Evolutionary conservation across 2,888 invertebrate genomes (phyloP).

Genomic region (Vanessa cardui): DNA sequence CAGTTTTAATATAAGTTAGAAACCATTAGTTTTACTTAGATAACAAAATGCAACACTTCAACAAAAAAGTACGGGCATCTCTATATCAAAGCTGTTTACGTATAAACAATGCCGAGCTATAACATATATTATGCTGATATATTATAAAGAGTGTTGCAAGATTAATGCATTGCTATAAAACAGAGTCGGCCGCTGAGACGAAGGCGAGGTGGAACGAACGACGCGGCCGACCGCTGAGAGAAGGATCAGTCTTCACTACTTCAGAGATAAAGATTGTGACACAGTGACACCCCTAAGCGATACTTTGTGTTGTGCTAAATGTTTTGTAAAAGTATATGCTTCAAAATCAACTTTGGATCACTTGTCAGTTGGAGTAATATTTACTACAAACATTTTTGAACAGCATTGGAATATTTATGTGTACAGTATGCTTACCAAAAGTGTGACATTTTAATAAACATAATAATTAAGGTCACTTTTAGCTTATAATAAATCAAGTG

Average conservation of each 20-base stretch:
- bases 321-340: too few relatives aligned
- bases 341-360: too few relatives aligned
- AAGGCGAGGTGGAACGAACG: constrained; percentile 21
- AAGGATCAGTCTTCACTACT: constrained; percentile 30
- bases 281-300: neutral
- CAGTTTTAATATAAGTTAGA: too few relatives aligned
- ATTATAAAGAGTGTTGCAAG: constrained; percentile 7
- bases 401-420: too few relatives aligned
- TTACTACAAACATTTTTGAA: too few relatives aligned
- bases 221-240: constrained; percentile 4
- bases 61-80: neutral
- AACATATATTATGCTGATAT: constrained; percentile 8
- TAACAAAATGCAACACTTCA: too few relatives aligned
- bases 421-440: too few relatives aligned
- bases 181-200: constrained; percentile 13
- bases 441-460: too few relatives aligned
- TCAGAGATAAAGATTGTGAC: neutral
- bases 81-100: neutral
- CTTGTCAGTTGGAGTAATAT: too few relatives aligned
- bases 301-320: neutral
- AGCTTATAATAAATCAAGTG: too few relatives aligned
- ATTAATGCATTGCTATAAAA: constrained; percentile 17
- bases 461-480: too few relatives aligned
- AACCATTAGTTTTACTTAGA: too few relatives aligned
- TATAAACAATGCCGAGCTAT: constrained; percentile 5